phyloP scores from a whole-genome alignment of 2,888 invertebrate species.

The Antheraea assamensis region DNA sequence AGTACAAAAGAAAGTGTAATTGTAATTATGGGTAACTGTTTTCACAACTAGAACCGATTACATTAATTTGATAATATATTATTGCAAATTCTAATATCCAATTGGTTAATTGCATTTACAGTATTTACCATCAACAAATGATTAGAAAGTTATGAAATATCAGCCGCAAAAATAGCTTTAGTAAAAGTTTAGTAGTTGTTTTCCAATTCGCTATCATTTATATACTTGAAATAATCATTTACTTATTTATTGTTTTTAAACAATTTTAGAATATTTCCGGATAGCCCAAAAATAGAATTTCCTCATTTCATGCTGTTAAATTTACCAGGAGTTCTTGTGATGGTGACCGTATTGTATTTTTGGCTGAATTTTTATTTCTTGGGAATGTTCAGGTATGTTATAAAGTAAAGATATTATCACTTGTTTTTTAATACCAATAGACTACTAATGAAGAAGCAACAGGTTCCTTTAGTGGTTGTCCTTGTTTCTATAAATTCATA shows the following conservation, averaged over 20 bases:
- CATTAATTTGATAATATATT: too few species aligned
- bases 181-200: too few species aligned
- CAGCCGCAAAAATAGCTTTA: too few species aligned
- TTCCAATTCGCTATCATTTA: not conserved
- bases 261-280: slow-evolving; percentile 51
- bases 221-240: not conserved
- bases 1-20: too few species aligned
- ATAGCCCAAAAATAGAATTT: slow-evolving; percentile 58
- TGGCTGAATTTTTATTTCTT: slow-evolving; percentile 71
- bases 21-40: too few species aligned
- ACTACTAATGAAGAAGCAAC: not conserved
- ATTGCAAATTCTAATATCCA: too few species aligned
- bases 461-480: not conserved
- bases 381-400: slow-evolving; percentile 62
- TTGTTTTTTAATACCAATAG: not conserved
- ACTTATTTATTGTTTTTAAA: slow-evolving; percentile 22
- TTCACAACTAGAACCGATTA: too few species aligned
- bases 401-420: not conserved
- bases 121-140: too few species aligned
- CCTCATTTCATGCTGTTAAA: slow-evolving; percentile 64
- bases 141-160: too few species aligned
- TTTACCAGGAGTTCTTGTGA: slow-evolving; percentile 61
- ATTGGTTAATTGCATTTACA: too few species aligned
- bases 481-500: not conserved
- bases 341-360: slow-evolving; percentile 61